Evolutionary conservation across 2,797 vertebrate species (phyloP), one percentile per base, ranked within the genome.

Genomic region (Otolemur crassicaudatus): DNA sequence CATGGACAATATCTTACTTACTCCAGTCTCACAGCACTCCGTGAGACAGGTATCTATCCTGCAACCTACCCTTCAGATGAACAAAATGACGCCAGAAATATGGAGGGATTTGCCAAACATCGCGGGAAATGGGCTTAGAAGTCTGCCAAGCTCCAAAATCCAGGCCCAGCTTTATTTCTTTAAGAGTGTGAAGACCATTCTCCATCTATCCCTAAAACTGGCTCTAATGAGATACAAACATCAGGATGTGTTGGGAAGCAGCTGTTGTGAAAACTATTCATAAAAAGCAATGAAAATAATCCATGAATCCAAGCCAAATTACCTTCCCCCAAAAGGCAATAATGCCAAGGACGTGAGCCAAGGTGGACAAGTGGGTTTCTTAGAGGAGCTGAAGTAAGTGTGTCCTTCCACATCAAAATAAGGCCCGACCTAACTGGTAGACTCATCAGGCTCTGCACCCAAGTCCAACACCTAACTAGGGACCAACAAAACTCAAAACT

Each of bases 171-270:
- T 88, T 94, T 58, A 58, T 87, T 70, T 96, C 84, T 58, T 27
- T 86, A 34, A 82, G 34, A 63, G 6, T 17, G 60, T 31, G 73
- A 90, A 90, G 77, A 60, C 46, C 56, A 56, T 79, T 37, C 53
- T 65, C 56, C 69, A 82, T 58, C 40, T 79, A 40, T 40, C 67
- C 86, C 43, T 56, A 84, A 86, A 90, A 95, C 60, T 80, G n/a
- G 34, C 56, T 95, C 69, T 92, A n/a, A 69, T 60, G 89, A 73
- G 76, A 73, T 6, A n/a, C 53, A 94, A 94, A 95, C 83, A 75
- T 75, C 89, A 97, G 91, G 90, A 90, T 79, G 95, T 85, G 31
- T n/a, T 75, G n/a, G 82, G 97, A 95, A 96, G 63, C 93, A 94
- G 61, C 73, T 70, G n/a, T 79, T 23, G 53, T 29, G 49, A 94